phyloP scores from a whole-genome alignment of 37 sponge, comb jelly and placozoan genomes.

The Halisarca cf. caerulea region DNA sequence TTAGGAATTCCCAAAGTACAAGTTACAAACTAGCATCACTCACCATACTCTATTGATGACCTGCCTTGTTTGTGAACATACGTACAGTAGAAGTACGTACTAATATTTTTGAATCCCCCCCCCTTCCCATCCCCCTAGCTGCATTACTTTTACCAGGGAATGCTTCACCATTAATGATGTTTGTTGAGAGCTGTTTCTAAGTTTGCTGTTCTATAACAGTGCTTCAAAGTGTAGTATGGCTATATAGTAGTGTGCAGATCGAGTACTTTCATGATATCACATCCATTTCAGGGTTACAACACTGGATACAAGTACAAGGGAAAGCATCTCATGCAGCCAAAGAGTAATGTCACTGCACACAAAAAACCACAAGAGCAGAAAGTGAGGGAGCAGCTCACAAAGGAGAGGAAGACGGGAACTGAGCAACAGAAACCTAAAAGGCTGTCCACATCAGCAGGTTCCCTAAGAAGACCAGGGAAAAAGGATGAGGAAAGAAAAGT shows the following conservation, averaged over 20 bases:
- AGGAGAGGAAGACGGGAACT: conserved; percentile 9
- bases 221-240: too few species aligned
- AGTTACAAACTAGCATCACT: too few species aligned
- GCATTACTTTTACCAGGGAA: too few species aligned
- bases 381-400: neutral
- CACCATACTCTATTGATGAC: too few species aligned
- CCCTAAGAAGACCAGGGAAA: neutral
- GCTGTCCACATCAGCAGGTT: neutral
- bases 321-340: conserved; percentile 30
- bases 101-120: too few species aligned
- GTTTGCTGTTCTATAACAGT: neutral
- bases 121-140: too few species aligned
- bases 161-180: conserved; percentile 85
- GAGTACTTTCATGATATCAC: too few species aligned
- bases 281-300: conserved; percentile 63
- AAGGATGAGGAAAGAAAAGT: neutral
- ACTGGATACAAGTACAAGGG: conserved; percentile 82
- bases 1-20: too few species aligned
- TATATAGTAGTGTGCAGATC: too few species aligned
- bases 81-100: too few species aligned
- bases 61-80: too few species aligned
- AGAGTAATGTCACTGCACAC: neutral
- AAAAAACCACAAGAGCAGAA: neutral
- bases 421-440: neutral
- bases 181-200: conserved; percentile 73